Evolutionary conservation across 2,113 vertebrate species (phyloP).

Genomic region (Seriola aureovittata): DNA sequence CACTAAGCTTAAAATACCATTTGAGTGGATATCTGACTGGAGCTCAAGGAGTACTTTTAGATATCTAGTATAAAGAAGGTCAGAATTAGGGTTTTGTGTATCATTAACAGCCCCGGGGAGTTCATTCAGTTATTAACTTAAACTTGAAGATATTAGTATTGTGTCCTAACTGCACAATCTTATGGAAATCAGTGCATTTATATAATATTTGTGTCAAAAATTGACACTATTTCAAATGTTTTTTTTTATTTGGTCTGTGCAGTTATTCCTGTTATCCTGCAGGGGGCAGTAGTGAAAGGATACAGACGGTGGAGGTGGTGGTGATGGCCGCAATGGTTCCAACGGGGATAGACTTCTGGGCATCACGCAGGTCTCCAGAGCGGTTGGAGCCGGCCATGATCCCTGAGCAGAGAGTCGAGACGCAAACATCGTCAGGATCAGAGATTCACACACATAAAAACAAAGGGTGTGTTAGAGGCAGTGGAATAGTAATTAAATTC

Average conservation of each 20-base stretch:
- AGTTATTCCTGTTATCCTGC: background rate
- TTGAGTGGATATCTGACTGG: background rate
- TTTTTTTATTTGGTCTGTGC: background rate
- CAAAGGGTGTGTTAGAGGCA: background rate
- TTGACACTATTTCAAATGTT: background rate
- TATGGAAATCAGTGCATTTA: background rate
- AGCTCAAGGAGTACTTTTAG: background rate
- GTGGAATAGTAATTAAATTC: background rate
- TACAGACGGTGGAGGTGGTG: constrained; percentile 97
- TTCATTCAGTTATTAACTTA: background rate
- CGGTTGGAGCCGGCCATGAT: constrained; percentile 99
- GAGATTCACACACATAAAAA: constrained; percentile 8
- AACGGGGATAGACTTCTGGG: constrained; percentile 97
- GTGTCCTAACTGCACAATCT: background rate
- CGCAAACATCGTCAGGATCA: constrained; percentile 17
- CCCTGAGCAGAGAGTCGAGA: constrained; percentile 81
- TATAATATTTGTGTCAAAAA: background rate
- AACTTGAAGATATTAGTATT: background rate
- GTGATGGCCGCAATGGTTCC: constrained; percentile 98
- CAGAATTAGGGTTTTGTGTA: background rate
- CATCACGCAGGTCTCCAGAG: constrained; percentile 96
- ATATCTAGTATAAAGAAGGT: background rate
- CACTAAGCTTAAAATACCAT: constrained; percentile 11
- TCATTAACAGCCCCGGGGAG: background rate
- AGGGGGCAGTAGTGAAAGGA: constrained; percentile 83